A percentile compares a stretch with the other conserved stretches of the same genome.
Evolutionary conservation across 2,888 invertebrate genomes (phyloP).

Genomic region (Habrosyne pyritoides): DNA sequence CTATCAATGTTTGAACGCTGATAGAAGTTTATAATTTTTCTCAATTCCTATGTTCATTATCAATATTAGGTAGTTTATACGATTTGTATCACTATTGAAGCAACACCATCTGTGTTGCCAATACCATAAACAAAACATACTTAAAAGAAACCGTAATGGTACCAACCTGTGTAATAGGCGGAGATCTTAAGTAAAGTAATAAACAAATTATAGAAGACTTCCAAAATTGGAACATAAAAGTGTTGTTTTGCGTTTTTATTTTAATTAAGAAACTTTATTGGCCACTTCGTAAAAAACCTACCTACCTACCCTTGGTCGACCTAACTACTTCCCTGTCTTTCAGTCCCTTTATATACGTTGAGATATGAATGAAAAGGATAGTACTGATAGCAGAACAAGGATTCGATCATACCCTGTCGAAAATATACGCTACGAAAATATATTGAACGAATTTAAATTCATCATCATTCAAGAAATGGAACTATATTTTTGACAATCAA

Average conservation of each 20-base stretch:
- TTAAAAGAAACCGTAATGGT: no score
- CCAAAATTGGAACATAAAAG: background rate
- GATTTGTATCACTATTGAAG: no score
- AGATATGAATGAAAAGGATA: conserved; percentile 65
- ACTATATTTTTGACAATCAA: no score
- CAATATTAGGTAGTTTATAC: no score
- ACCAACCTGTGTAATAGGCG: background rate
- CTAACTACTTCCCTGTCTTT: conserved; percentile 77
- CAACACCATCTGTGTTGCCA: no score
- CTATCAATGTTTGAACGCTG: no score
- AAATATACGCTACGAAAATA: conserved; percentile 54
- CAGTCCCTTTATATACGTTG: conserved; percentile 65
- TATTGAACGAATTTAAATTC: conserved; percentile 13
- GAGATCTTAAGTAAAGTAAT: background rate
- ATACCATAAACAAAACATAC: no score
- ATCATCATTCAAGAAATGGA: background rate
- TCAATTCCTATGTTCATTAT: no score
- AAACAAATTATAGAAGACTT: background rate
- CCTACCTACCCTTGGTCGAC: conserved; percentile 55
- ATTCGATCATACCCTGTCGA: conserved; percentile 64
- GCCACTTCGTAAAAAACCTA: conserved; percentile 77
- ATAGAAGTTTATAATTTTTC: no score
- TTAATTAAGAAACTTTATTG: conserved; percentile 56
- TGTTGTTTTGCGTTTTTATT: conserved; percentile 28
- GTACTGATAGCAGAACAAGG: no score